phyloP scores from a whole-genome alignment of 2,113 vertebrate species.

The Tautogolabrus adspersus region DNA sequence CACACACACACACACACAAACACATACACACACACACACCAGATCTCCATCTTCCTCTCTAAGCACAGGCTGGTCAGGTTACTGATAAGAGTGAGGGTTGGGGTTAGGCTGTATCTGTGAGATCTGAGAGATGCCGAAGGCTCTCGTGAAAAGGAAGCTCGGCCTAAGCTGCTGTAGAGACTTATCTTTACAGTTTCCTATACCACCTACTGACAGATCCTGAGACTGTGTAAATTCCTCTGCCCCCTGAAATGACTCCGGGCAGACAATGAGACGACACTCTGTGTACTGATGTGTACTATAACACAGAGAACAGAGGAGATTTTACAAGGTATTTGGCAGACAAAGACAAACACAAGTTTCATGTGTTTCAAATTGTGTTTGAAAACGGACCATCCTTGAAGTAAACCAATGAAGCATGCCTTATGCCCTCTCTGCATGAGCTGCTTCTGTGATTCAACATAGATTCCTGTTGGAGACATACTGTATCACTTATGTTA shows the following conservation, averaged over 20 bases:
- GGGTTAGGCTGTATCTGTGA: conserved; percentile 65
- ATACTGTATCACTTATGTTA: neutral
- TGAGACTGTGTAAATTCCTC: conserved; percentile 78
- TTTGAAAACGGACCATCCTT: conserved; percentile 64
- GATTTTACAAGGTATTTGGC: conserved; percentile 73
- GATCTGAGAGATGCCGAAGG: conserved; percentile 75
- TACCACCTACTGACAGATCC: conserved; percentile 78
- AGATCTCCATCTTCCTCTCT: conserved; percentile 53
- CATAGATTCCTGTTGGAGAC: conserved; percentile 11
- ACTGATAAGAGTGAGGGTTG: conserved; percentile 76
- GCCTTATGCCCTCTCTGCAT: conserved; percentile 19
- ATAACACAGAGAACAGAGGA: conserved; percentile 72
- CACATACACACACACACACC: conserved; percentile 12
- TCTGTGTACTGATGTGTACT: conserved; percentile 71
- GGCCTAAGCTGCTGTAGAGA: conserved; percentile 66
- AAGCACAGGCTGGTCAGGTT: conserved; percentile 63
- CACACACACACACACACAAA: neutral
- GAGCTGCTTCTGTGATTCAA: conserved; percentile 14
- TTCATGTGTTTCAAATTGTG: conserved; percentile 56
- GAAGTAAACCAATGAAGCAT: conserved; percentile 50
- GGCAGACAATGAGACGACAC: conserved; percentile 80
- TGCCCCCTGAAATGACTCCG: conserved; percentile 66
- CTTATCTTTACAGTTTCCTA: conserved; percentile 83
- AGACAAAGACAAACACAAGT: conserved; percentile 75
- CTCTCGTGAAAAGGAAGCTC: conserved; percentile 76